These are phyloP conservation scores for Cephus spinipes DNA, from an alignment of 2,888 invertebrate genomes.

Conservation along the genomic window DNA sequence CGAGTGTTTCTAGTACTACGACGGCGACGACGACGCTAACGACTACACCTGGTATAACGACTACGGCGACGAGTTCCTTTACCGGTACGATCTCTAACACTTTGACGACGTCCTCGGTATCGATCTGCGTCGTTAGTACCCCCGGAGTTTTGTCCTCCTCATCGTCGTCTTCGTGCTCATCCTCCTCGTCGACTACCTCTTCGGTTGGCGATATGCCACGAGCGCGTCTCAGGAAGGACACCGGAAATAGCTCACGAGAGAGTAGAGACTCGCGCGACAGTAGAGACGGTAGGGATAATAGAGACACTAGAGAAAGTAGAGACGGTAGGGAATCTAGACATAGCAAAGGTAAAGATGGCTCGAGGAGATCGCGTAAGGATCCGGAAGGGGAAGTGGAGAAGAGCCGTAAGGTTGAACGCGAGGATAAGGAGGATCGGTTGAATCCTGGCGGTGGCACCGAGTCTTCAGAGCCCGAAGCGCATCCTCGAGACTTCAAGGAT, in stretches of 20 bases:
- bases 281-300: constrained; percentile 47
- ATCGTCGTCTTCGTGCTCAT: constrained; percentile 16
- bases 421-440: constrained; percentile 27
- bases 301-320: constrained; percentile 50
- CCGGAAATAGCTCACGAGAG: constrained; percentile 42
- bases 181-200: constrained; percentile 21
- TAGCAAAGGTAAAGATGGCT: constrained; percentile 58
- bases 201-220: constrained; percentile 39
- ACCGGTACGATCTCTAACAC: constrained; percentile 15
- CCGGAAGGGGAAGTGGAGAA: constrained; percentile 41
- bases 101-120: constrained; percentile 21
- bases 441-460: constrained; percentile 24
- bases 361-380: constrained; percentile 56
- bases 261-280: constrained; percentile 59
- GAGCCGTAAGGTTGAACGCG: constrained; percentile 32
- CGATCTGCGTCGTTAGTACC: constrained; percentile 22
- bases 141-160: constrained; percentile 28
- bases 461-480: constrained; percentile 13
- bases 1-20: constrained; percentile 38
- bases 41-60: constrained; percentile 20
- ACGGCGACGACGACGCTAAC: constrained; percentile 34
- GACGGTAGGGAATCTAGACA: constrained; percentile 59
- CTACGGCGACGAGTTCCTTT: constrained; percentile 27
- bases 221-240: constrained; percentile 50
- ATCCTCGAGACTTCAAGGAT: constrained; percentile 16